Base-by-base conservation (phyloP, 2,113 vertebrate species). In the Sinocyclocheilus anshuiensis region DNA sequence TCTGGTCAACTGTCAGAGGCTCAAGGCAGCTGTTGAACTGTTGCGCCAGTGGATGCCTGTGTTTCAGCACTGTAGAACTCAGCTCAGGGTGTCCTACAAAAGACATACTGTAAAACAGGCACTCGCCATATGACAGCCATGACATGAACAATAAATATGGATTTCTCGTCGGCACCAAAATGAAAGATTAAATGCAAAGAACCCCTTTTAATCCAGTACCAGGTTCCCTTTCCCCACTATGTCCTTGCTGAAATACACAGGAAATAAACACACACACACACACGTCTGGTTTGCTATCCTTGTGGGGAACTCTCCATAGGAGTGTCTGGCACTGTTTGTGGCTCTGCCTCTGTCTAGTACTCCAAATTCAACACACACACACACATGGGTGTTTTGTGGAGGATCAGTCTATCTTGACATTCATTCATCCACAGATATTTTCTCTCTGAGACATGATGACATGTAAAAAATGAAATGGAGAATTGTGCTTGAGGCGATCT, bases 141-240 rank as follows among this genome's bases (percentile, higher is more conserved):
- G 95, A 95, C 94, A 91, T 89, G 90, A 77, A 93, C 88, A 92
- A 94, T 95, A 94, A 94, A 95, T 92, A 90, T 33, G 75, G 86
- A 91, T 90, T 88, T 93, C 91, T 89, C 87, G 63, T 80, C 50
- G 87, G 89, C 90, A 90, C 92, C 57, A 88, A 91, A 94, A 91
- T 93, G 93, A 94, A 91, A 92, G 91, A 93, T 94, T 92, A 93
- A 89, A 91, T 94, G 95, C 92, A 93, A 92, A 92, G 84, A 72
- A 57, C 71, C 75, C 80, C 83, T 89, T 87, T 88, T 92, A 90
- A 92, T 86, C 81, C 87, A 77, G 57, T 20, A 59, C 71, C 84
- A 81, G 69, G 24, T 63, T 71, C 74, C 87, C 59, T 87, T 91
- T 93, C 93, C 88, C 88, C 90, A 89, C 45, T 18, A 24, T 16